Percentiles rank a stretch among this genome's conserved stretches.
phyloP scores from a whole-genome alignment of 2,113 vertebrate species.

The Chlorodrepanis virens region DNA sequence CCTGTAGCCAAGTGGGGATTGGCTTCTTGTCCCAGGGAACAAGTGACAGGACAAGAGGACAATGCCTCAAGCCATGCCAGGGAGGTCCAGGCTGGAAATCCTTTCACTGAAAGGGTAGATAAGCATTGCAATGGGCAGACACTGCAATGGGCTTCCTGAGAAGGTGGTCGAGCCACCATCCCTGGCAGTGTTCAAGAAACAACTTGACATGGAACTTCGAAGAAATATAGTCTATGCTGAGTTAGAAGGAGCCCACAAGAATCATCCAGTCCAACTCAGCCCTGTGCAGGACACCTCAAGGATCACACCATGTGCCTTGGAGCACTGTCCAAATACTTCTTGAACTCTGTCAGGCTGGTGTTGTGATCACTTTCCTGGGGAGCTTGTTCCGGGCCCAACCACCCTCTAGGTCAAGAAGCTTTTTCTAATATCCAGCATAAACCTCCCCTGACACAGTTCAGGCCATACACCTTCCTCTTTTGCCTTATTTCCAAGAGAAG shows the following conservation, averaged over 20 bases:
- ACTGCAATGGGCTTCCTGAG: not conserved
- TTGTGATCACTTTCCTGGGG: not conserved
- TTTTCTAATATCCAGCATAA: not conserved
- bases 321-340: not conserved
- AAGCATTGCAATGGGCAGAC: not conserved
- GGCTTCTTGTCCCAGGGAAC: not conserved
- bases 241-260: not conserved
- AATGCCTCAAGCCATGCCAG: accelerated
- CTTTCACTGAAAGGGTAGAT: not conserved
- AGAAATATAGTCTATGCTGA: not conserved
- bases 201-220: not conserved
- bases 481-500: not conserved
- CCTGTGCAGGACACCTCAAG: not conserved
- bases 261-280: not conserved
- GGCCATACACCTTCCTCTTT: not conserved
- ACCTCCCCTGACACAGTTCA: not conserved
- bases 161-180: not conserved
- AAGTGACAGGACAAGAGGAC: not conserved
- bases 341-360: not conserved
- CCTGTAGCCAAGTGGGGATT: not conserved
- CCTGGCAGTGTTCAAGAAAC: not conserved
- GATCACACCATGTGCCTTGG: accelerated
- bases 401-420: not conserved
- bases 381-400: not conserved
- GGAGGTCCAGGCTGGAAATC: not conserved